Evolutionary conservation across 2,113 vertebrate genomes (phyloP), one percentile per base, ranked within the genome.

Genomic region (Malurus melanocephalus): DNA sequence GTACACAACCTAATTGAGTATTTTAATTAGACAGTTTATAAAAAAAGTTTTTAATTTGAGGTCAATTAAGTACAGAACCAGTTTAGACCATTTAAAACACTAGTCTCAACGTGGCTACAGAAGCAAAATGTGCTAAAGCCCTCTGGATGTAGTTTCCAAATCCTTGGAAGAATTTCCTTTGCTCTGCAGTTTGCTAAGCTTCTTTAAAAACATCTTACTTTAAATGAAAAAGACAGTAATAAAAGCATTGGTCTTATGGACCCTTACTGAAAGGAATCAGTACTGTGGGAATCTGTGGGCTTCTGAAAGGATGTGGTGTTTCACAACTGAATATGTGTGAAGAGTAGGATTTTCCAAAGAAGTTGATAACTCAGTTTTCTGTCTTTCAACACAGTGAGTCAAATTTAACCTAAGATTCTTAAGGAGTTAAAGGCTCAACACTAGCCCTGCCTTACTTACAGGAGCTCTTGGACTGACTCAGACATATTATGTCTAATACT

Each of bases 401-500:
- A 57, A n/a, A 52, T 57, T 40, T 76, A 43, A 71, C 1, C 0
- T 16, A 55, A 48, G 15, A 60, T 67, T 64, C 11, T 48, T 42
- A 6, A 30, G 16, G 21, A 80, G 21, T 66, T 80, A n/a, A 53
- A 42, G 43, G 13, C 28, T 65, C 1, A 35, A 35, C 35, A 35
- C 35, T n/a, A 51, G 15, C 6, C 6, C 16, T 89, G 6, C 12
- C 19, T 80, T 27, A 62, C 20, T 16, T 38, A 13, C 6, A 59
- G 21, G 21, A 67, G 18, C 21, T 80, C 7, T 56, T 27, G 30
- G 23, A 13, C 38, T 67, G 42, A 55, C 10, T 68, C 35, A 22
- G 4, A 18, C 0, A 0, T 16, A 4, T 52, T 78, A 9, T 8
- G 6, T 45, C 20, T 40, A 7, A 15, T 59, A 11, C 8, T n/a